phyloP scores from a whole-genome alignment of 92 coral and sea anemone species.

The Epizoanthus ramosus region DNA sequence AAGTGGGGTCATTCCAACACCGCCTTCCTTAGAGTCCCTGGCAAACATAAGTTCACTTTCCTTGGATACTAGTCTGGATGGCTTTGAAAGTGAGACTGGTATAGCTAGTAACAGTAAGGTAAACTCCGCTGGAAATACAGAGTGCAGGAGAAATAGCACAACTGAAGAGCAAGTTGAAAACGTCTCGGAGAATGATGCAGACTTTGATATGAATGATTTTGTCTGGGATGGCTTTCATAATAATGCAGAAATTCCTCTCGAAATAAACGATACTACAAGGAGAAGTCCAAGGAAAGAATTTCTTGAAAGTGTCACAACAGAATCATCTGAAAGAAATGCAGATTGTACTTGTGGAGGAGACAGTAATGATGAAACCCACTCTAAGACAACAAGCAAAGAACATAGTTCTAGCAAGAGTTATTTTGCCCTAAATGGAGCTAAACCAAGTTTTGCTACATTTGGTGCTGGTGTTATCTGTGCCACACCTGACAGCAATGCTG shows the following conservation, averaged over 20 bases:
- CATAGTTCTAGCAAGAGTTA: neutral
- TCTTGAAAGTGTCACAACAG: neutral
- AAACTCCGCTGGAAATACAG: neutral
- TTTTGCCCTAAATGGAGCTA: slow-evolving; percentile 1
- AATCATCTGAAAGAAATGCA: neutral
- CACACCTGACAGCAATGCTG: slow-evolving; percentile 21
- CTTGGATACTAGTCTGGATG: slow-evolving; percentile 17
- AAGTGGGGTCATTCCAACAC: slow-evolving; percentile 58
- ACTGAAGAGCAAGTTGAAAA: neutral
- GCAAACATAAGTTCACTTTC: slow-evolving; percentile 56
- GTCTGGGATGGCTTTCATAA: slow-evolving; percentile 18
- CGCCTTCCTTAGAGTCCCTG: slow-evolving; percentile 77
- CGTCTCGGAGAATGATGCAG: neutral
- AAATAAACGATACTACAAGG: no score
- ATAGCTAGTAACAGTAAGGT: neutral
- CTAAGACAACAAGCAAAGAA: neutral
- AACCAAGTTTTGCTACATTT: slow-evolving; percentile 12
- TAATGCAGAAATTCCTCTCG: neutral
- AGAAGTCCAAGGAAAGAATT: neutral
- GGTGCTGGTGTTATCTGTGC: slow-evolving; percentile 49
- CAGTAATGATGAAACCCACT: neutral
- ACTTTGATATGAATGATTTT: neutral
- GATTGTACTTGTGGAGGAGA: neutral
- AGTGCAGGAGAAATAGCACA: neutral
- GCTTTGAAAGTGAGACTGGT: slow-evolving; percentile 1